Evolutionary conservation across 92 coral and sea anemone genomes (phyloP), one percentile per base, ranked within the genome.

Genomic region (Plumapathes pennacea): DNA sequence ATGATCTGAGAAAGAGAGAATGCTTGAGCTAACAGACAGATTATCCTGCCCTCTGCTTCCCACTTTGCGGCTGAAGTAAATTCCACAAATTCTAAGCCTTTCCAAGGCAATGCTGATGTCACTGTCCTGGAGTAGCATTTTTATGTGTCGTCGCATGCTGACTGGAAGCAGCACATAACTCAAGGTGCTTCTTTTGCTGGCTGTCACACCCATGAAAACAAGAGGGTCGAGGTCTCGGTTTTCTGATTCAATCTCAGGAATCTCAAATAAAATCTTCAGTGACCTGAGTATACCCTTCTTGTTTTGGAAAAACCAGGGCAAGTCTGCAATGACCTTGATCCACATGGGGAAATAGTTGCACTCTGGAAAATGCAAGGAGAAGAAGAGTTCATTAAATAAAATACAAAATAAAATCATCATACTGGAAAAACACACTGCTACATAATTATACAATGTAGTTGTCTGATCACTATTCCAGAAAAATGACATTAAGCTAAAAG

Each of bases 301-400:
- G 61, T 44, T 70, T 31, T 72, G 59, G 15, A 71, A 62, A 56
- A 87, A 87, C 52, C 83, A 72, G 23, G 72, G 37, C 54, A 87
- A 87, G 22, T 39, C 65, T 32, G 43, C 57, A 18, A 46, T 82
- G 51, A 82, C 58, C 70, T 71, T 77, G 34, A 87, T 62, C 95
- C 95, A 87, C 13, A 87, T 57, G 13, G 89, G 95, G 33, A 77
- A 87, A 50, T 83, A 87, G n/a, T 89, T 89, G 34, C 74, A 82
- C 38, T 73, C 95, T 87, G 57, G 34, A 55, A 54, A 41, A 25
- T 28, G 39, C 48, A 49, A 10, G 30, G n/a, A 7, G 8, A 36
- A 7, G 8, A 7, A n/a, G 8, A 7, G n/a, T 36, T 36, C 8
- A n/a, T 36, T 36, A 36, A 36, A 8, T 13, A 36, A n/a, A n/a